Base-by-base conservation (phyloP, 2,113 vertebrate genomes). In the Entelurus aequoreus region DNA sequence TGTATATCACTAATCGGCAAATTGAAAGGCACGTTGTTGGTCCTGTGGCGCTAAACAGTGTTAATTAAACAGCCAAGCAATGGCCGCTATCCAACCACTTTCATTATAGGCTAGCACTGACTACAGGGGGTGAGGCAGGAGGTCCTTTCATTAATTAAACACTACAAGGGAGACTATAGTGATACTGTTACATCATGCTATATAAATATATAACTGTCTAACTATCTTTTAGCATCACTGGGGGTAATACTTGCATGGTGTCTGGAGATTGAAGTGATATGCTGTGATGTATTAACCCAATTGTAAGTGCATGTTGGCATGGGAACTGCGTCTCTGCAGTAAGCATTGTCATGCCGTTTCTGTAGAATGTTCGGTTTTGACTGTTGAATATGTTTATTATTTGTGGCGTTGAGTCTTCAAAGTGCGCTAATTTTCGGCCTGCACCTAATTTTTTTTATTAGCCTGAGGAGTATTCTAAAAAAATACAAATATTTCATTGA, bases 21-120 rank as follows among this genome's bases (percentile, higher is more conserved):
- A 48, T 8, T 4, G n/a, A 19, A 51, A 51, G 14, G 9, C 9
- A 21, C 4, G 44, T 10, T 8, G 57, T 60, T 48, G 13, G 1
- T 49, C 38, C 12, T 4, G 14, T 16, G 44, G 60, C 44, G n/a
- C 40, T 36, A 54, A 58, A 59, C 12, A 38, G 40, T 53, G 13
- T 38, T 55, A 69, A 58, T 57, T 65, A 66, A 75, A 65, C 6
- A 57, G 65, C 46, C 11, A 46, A 46, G 63, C 28, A 64, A 52
- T 62, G 60, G 48, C 66, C 70, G 50, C 42, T 40, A 42, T 65
- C 57, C 58, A 69, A 68, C 44, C 51, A 48, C 56, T 70, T 82
- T 78, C 71, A 76, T 71, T 79, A 76, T 47, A 53, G 53, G 68
- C 60, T 49, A 66, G 54, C 60, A 36, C 51, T 50, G 49, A 76